A percentile compares a stretch with the other conserved stretches of the same genome.
Conservation (phyloP, 2,113 vertebrate genomes). For the Lamprologus tigripictilis region DNA sequence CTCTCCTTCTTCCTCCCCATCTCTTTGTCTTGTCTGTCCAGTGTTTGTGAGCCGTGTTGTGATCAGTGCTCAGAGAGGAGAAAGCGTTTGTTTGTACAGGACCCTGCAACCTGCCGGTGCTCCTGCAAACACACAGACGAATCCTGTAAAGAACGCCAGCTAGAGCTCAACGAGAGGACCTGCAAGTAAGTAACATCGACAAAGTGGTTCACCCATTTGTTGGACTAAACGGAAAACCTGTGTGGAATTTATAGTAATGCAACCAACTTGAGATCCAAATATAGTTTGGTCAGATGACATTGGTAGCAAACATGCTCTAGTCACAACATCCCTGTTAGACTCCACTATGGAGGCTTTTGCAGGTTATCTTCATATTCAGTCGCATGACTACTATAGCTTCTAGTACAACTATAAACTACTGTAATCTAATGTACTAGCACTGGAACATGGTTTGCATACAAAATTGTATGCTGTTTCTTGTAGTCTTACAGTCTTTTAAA, state of each 20-base stretch:
- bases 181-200: conserved; percentile 84
- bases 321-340: background rate
- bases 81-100: conserved; percentile 93
- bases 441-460: background rate
- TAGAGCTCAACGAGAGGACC: conserved; percentile 99
- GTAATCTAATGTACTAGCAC: background rate
- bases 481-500: background rate
- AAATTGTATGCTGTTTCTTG: background rate
- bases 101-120: conserved; percentile 94
- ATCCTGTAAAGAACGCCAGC: conserved; percentile 93
- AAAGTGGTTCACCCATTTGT: background rate
- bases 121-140: conserved; percentile 97
- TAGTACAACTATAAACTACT: background rate
- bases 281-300: background rate
- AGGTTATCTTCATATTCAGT: background rate
- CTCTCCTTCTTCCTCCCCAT: conserved; percentile 33
- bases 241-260: background rate
- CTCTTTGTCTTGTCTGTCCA: conserved; percentile 73
- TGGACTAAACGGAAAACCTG: background rate
- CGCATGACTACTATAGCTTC: background rate
- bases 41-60: conserved; percentile 89
- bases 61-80: conserved; percentile 91
- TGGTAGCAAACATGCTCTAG: background rate
- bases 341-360: background rate
- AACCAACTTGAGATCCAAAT: background rate